Evolutionary conservation across 2,797 vertebrate species (phyloP), one percentile per base, ranked within the genome.

Genomic region (Pipistrellus pygmaeus): DNA sequence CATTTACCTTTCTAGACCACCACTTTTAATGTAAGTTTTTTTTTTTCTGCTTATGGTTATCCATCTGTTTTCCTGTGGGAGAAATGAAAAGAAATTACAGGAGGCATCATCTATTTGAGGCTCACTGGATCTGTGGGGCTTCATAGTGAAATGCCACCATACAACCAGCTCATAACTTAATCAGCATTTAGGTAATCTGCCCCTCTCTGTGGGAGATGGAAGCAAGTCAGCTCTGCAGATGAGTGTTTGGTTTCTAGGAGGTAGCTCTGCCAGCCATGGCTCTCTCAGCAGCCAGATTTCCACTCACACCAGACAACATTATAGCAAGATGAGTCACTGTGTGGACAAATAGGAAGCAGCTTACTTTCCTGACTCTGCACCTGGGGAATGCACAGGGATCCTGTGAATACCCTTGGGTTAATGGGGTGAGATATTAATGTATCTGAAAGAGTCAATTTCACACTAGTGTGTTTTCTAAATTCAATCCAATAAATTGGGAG

Each of bases 271-370:
- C 5, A 9, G 51, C 32, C 1, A 0, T 25, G 64, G 27, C 66
- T 92, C 57, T 89, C n/a, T 90, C 41, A 66, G 57, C 35, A 77
- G 1, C 13, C 84, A 94, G 88, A 94, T 93, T 93, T 93, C 94
- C 35, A 46, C 51, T 94, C 60, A 48, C 10, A 0, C 27, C 14
- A 78, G 62, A 86, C 38, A 48, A 83, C 25, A 77, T 93, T 89
- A 69, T 75, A 93, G 55, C 55, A 84, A 94, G 81, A 77, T 96
- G 96, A 98, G 86, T 97, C 97, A 97, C 89, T 1, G 25, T 68
- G n/a, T 35, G 72, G 72, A 91, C 1, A 32, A 96, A 88, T 82
- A 84, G 84, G 44, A 88, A 38, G 1, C 12, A 23, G 10, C 91
- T 97, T 97, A 48, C 81, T 96, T 96, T 93, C 76, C 90, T 92